phyloP scores from a whole-genome alignment of 1,140 invertebrate species.

The Piezodorus guildinii region DNA sequence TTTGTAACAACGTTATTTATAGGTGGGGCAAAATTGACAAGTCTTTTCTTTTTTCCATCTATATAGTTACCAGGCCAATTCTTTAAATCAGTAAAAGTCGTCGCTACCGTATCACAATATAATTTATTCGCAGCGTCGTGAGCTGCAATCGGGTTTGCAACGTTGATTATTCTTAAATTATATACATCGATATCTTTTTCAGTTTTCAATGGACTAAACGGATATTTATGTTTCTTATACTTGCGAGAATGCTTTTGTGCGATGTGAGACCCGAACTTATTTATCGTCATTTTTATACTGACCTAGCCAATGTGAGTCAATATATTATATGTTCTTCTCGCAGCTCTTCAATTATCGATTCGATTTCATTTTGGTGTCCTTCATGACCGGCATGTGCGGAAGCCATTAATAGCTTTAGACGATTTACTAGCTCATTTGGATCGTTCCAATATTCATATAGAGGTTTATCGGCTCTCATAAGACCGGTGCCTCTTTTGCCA shows the following conservation, averaged over 20 bases:
- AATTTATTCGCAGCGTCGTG: background rate
- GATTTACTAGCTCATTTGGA: too few relatives aligned
- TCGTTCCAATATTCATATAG: too few relatives aligned
- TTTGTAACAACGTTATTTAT: too few relatives aligned
- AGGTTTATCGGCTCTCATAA: too few relatives aligned
- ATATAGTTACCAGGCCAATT: background rate
- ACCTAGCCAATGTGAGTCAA: background rate
- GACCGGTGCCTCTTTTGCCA: too few relatives aligned
- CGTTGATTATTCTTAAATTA: background rate
- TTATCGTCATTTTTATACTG: background rate
- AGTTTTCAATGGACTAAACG: background rate
- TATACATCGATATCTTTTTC: background rate
- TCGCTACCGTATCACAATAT: background rate
- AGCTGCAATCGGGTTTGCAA: background rate
- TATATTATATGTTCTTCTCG: background rate
- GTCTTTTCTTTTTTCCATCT: too few relatives aligned
- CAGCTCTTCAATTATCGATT: slow-evolving; percentile 1
- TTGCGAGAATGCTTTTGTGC: background rate
- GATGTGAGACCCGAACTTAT: background rate
- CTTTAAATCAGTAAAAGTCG: background rate
- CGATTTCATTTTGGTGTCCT: background rate
- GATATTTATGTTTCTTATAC: background rate
- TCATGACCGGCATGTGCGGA: background rate
- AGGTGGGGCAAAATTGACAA: too few relatives aligned
- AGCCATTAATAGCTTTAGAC: too few relatives aligned